Conservation (phyloP, 1,140 invertebrate genomes). For the Aphelenchoides besseyi region DNA sequence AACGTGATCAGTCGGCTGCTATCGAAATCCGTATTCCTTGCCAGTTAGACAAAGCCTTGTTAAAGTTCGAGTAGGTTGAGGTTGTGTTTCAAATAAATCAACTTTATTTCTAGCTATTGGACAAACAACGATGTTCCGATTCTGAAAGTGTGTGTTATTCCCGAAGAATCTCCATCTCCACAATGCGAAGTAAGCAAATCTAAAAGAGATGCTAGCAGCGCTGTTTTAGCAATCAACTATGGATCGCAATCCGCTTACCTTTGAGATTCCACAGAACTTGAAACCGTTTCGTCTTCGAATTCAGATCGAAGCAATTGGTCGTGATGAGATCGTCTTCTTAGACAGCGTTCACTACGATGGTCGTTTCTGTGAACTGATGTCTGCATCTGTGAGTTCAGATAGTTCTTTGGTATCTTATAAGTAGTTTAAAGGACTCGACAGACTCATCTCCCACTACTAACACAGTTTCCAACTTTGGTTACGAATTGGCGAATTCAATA, state of each 20-base stretch:
- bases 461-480: not conserved
- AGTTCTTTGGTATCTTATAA: not conserved
- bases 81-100: no score
- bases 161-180: constrained; percentile 27
- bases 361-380: constrained; percentile 36
- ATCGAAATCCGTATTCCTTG: constrained; percentile 43
- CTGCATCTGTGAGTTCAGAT: not conserved
- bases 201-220: not conserved
- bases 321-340: constrained; percentile 48
- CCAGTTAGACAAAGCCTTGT: constrained; percentile 34
- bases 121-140: constrained; percentile 43
- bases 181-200: constrained; percentile 49
- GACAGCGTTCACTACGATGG: constrained; percentile 48
- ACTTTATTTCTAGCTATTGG: constrained; percentile 42
- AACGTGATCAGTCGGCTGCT: constrained; percentile 27
- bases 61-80: constrained; percentile 47
- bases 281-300: constrained; percentile 46
- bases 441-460: not conserved
- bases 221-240: constrained; percentile 39
- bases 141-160: constrained; percentile 44
- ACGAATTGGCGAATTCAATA: not conserved
- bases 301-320: constrained; percentile 39
- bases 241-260: constrained; percentile 45
- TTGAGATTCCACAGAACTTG: constrained; percentile 43
- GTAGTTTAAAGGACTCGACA: not conserved